A percentile compares a stretch with the other conserved stretches of the same genome.
These are phyloP conservation scores for Branchellion lobata DNA, from an alignment of 2,888 invertebrate species.

Conservation along the genomic window DNA sequence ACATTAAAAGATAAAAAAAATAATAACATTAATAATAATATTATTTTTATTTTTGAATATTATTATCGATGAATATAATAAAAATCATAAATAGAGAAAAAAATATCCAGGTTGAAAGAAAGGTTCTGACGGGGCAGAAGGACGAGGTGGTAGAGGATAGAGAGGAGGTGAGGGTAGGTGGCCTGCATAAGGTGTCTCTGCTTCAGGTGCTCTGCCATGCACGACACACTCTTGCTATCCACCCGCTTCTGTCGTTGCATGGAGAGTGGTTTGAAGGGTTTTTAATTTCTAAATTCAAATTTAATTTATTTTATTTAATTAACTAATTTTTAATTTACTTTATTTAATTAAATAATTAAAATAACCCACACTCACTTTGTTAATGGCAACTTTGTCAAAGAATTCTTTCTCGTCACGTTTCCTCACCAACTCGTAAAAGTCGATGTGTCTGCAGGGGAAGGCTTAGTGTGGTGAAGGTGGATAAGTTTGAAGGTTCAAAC, in stretches of 20 bases:
- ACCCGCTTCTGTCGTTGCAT: slow-evolving; percentile 79
- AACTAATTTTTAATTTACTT: no score
- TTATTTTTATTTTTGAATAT: no score
- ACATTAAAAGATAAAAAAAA: neutral
- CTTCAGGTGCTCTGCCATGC: slow-evolving; percentile 86
- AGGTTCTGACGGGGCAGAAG: slow-evolving; percentile 73
- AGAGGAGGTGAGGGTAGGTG: slow-evolving; percentile 85
- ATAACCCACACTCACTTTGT: slow-evolving; percentile 55
- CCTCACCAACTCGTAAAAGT: slow-evolving; percentile 97
- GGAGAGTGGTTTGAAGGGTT: slow-evolving; percentile 6
- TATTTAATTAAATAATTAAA: no score
- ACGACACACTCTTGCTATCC: slow-evolving; percentile 86
- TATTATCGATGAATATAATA: no score
- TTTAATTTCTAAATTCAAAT: neutral
- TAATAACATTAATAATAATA: no score
- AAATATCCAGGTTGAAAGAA: neutral
- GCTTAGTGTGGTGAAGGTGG: no score
- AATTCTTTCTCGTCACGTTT: slow-evolving; percentile 93
- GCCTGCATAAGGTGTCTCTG: slow-evolving; percentile 83
- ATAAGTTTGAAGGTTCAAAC: no score
- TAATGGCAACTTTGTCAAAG: slow-evolving; percentile 81
- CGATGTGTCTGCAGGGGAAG: slow-evolving; percentile 87
- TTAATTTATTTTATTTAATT: neutral
- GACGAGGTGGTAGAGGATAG: slow-evolving; percentile 82
- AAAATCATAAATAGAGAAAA: neutral